phyloP scores from a whole-genome alignment of 2,797 vertebrate species.

The Okamejei kenojei region DNA sequence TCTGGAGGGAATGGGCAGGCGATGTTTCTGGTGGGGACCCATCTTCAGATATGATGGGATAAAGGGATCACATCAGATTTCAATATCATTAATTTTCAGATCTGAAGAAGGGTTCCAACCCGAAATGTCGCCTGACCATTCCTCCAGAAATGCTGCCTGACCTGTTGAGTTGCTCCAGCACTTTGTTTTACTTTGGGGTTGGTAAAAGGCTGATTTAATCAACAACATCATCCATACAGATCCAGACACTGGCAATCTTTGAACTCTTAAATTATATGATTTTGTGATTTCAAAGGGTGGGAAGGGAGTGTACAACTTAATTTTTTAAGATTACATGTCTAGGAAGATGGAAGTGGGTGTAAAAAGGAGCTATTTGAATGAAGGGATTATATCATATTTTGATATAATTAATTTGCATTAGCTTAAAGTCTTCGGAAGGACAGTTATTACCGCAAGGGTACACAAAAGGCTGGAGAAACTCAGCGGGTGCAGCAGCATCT shows the following conservation, averaged over 20 bases:
- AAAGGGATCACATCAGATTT: no score
- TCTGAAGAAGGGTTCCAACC: no score
- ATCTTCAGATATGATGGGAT: no score
- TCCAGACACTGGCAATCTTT: background rate
- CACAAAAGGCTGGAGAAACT: no score
- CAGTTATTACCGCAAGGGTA: background rate
- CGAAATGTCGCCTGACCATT: no score
- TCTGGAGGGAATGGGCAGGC: no score
- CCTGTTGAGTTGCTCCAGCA: no score
- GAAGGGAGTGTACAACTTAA: background rate
- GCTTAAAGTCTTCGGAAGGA: background rate
- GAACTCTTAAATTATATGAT: background rate
- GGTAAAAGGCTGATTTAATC: background rate
- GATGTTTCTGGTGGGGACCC: no score
- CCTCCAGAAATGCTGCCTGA: no score
- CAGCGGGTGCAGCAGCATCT: no score
- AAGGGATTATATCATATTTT: background rate
- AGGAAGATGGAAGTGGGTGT: background rate
- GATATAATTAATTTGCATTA: background rate
- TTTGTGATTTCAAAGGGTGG: background rate
- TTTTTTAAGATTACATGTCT: background rate
- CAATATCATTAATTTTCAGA: no score
- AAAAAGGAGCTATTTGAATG: background rate
- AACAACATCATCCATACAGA: background rate
- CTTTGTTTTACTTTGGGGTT: background rate